Percentiles rank a stretch among this genome's conserved stretches.
Conservation (phyloP, 2,113 vertebrate genomes). For the Syngnathoides biaculeatus region DNA sequence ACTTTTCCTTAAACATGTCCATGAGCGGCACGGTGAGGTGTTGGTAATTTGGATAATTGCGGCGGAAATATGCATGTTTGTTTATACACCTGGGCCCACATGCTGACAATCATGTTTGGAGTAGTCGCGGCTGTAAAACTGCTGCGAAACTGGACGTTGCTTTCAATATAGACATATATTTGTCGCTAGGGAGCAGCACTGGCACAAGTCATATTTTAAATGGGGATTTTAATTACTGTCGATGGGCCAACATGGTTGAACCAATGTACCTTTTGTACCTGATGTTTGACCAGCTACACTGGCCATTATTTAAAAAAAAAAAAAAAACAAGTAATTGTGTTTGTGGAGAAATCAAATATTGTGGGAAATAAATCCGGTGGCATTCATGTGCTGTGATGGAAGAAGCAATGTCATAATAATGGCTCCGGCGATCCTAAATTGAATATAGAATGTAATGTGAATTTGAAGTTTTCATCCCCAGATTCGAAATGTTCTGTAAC, state of each 20-base stretch:
- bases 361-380: neutral
- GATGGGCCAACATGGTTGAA: neutral
- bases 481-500: neutral
- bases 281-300: neutral
- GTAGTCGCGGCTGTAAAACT: neutral
- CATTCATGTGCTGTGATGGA: neutral
- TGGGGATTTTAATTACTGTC: too few species aligned
- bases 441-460: too few species aligned
- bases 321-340: too few species aligned
- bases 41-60: conserved; percentile 24
- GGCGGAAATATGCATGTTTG: neutral
- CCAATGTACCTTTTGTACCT: neutral
- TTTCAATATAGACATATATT: neutral
- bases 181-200: conserved; percentile 40
- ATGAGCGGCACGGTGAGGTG: conserved; percentile 43
- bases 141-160: neutral
- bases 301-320: neutral
- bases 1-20: conserved; percentile 47
- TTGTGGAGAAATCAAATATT: neutral
- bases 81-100: neutral
- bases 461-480: neutral
- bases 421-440: too few species aligned
- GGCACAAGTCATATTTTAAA: neutral
- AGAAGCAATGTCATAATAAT: neutral
- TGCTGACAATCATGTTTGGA: conserved; percentile 1